Evolutionary conservation across 2,113 vertebrate genomes (phyloP).

Genomic region (Aramus guarauna): DNA sequence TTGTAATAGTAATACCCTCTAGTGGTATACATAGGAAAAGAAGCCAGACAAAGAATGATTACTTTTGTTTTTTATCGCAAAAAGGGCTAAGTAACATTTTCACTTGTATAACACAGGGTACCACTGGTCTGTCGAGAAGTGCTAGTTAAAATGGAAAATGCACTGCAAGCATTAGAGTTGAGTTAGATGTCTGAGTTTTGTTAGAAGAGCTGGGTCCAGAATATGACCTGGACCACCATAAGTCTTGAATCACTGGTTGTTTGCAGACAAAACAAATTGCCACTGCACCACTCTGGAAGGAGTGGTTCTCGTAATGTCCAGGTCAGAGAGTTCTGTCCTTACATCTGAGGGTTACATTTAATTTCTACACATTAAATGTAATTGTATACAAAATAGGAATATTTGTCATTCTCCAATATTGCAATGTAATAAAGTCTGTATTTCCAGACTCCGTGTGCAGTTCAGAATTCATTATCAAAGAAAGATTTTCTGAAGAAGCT

Average conservation of each 20-base stretch:
- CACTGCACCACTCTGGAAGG: neutral
- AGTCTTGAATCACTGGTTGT: neutral
- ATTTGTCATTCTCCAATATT: neutral
- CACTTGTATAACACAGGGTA: neutral
- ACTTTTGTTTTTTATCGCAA: neutral
- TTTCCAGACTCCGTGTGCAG: neutral
- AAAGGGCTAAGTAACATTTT: neutral
- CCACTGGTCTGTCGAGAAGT: neutral
- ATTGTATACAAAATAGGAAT: neutral
- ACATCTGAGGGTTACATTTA: neutral
- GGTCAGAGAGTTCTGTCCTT: neutral
- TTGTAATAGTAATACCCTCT: slow-evolving; percentile 36
- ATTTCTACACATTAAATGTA: neutral
- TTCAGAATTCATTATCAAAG: neutral
- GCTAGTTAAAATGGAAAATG: neutral
- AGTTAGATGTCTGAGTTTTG: neutral
- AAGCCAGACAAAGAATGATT: neutral
- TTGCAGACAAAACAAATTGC: neutral
- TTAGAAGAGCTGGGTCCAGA: neutral
- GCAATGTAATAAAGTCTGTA: neutral
- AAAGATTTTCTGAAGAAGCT: neutral
- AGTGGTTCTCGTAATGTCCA: neutral
- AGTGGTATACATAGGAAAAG: neutral
- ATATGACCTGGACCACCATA: neutral
- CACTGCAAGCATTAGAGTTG: neutral